These are phyloP conservation scores for Pseudocheirus occidentalis DNA, from an alignment of 2,797 vertebrate genomes.

Conservation along the genomic window DNA sequence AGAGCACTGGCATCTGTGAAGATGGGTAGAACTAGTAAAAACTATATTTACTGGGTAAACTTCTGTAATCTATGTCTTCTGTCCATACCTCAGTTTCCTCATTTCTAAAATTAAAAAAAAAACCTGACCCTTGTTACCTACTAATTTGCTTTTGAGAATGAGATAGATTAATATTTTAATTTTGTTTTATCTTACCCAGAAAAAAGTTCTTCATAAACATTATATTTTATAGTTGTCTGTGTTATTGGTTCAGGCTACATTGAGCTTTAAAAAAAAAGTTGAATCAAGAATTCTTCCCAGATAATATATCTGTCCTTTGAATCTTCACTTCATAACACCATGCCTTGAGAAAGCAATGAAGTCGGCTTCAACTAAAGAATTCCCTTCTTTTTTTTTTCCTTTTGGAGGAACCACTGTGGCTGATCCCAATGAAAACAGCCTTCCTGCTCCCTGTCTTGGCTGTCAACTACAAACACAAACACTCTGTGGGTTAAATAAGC, in stretches of 20 bases:
- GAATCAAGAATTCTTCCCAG: slow-evolving; percentile 54
- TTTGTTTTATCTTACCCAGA: background rate
- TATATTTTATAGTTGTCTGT: slow-evolving; percentile 24
- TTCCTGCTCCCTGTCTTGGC: slow-evolving; percentile 71
- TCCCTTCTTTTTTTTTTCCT: slow-evolving; percentile 4
- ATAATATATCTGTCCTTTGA: slow-evolving; percentile 70
- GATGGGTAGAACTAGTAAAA: background rate
- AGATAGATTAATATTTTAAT: background rate
- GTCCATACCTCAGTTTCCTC: slow-evolving; percentile 7
- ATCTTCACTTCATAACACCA: slow-evolving; percentile 54
- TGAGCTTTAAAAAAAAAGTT: slow-evolving; percentile 11
- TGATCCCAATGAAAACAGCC: slow-evolving; percentile 65
- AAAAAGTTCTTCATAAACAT: slow-evolving; percentile 25
- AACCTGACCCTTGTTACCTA: background rate
- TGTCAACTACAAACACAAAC: slow-evolving; percentile 57
- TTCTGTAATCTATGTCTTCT: background rate
- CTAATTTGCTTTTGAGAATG: slow-evolving; percentile 32
- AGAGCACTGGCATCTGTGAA: background rate
- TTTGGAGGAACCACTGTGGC: slow-evolving; percentile 56
- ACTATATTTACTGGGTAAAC: background rate
- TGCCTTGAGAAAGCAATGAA: slow-evolving; percentile 48
- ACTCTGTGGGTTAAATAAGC: slow-evolving; percentile 50
- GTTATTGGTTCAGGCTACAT: slow-evolving; percentile 33
- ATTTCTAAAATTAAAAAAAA: slow-evolving; percentile 34
- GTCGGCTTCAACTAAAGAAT: slow-evolving; percentile 43